Percentiles rank a stretch among this genome's conserved stretches.
phyloP scores from a whole-genome alignment of 2,113 vertebrate species.

The Apodemus speciosus region DNA sequence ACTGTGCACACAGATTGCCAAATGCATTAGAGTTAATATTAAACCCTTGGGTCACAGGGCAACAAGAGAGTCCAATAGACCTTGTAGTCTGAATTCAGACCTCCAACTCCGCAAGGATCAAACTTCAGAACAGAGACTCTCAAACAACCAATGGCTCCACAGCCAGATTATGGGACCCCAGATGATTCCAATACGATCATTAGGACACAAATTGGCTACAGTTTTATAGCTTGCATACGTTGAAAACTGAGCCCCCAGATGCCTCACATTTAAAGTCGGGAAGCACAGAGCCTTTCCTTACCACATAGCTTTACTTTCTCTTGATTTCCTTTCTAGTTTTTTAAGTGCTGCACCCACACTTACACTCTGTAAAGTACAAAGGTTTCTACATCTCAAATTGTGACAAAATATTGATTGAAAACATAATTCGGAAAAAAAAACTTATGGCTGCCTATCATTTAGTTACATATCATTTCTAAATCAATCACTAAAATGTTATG shows the following conservation, averaged over 20 bases:
- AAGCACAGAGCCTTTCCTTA: neutral
- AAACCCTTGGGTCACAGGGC: neutral
- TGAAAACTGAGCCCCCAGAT: neutral
- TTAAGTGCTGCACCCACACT: neutral
- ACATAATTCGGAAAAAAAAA: neutral
- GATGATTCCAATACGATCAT: neutral
- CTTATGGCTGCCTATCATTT: neutral
- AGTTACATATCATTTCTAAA: neutral
- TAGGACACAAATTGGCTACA: neutral
- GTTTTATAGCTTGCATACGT: neutral
- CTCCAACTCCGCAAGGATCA: neutral
- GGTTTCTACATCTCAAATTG: neutral
- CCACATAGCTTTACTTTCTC: neutral
- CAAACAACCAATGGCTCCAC: neutral
- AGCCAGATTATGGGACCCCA: neutral
- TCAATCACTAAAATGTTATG: neutral
- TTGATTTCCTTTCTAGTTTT: neutral
- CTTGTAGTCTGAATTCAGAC: neutral
- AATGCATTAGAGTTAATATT: neutral
- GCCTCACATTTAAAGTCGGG: neutral
- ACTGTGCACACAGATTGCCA: neutral
- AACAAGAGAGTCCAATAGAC: neutral
- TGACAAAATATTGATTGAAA: slow-evolving; percentile 7
- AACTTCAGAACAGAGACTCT: neutral
- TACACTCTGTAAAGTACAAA: neutral